Conservation (phyloP, 1,140 invertebrate genomes). For the Aphis craccivora region DNA sequence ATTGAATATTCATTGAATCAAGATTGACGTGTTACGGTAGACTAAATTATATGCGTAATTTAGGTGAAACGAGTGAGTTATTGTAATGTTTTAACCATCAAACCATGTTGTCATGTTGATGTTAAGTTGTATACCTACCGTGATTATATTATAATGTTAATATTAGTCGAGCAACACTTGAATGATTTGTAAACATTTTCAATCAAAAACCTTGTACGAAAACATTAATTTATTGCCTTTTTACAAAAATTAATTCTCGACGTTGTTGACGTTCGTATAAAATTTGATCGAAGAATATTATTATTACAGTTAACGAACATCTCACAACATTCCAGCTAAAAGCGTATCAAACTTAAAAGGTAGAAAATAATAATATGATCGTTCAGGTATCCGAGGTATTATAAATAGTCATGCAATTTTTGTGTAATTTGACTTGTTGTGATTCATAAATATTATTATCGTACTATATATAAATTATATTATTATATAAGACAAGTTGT, state of each 20-base stretch:
- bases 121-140: not conserved
- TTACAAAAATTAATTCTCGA: not conserved
- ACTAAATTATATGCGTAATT: not conserved
- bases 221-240: not conserved
- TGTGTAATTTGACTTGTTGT: no score
- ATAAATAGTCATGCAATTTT: no score
- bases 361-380: not conserved
- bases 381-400: no score
- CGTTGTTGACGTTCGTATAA: not conserved
- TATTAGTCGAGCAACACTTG: not conserved
- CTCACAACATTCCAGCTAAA: not conserved
- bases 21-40: not conserved
- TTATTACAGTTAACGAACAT: not conserved
- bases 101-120: not conserved
- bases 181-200: slow-evolving; percentile 12
- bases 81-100: not conserved
- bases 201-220: not conserved
- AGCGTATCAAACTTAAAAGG: not conserved
- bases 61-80: not conserved
- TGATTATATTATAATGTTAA: not conserved
- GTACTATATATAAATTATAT: no score
- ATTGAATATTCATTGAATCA: not conserved
- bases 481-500: no score
- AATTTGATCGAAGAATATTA: not conserved
- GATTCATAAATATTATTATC: no score